Conservation (phyloP, 2,113 vertebrate species). For the Oncorhynchus gorbuscha region DNA sequence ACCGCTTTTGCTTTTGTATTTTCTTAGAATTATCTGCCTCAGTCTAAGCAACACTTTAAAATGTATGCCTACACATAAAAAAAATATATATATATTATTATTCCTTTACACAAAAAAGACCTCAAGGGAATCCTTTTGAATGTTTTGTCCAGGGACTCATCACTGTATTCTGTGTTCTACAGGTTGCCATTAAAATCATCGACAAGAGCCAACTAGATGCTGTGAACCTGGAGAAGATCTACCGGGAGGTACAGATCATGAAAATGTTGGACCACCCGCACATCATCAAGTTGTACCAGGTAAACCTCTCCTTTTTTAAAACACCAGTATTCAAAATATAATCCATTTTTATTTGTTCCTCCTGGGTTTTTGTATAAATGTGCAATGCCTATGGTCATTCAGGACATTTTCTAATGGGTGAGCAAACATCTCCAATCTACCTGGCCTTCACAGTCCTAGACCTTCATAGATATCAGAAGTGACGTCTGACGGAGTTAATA, state of each 20-base stretch:
- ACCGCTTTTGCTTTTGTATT: neutral
- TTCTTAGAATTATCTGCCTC: too few relatives aligned
- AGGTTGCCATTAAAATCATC: slow-evolving; percentile 99
- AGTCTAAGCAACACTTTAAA: too few relatives aligned
- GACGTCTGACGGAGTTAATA: slow-evolving; percentile 6
- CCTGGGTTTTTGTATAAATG: neutral
- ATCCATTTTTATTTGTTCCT: neutral
- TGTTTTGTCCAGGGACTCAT: too few relatives aligned
- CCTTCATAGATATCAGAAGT: slow-evolving; percentile 41
- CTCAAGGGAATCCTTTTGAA: too few relatives aligned
- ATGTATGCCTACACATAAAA: too few relatives aligned
- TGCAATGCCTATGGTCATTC: neutral
- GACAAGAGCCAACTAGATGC: slow-evolving; percentile 97
- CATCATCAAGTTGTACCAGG: slow-evolving; percentile 98
- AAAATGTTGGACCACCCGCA: slow-evolving; percentile 97
- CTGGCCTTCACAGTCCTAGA: slow-evolving; percentile 30
- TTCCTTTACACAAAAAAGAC: too few relatives aligned
- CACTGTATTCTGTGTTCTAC: slow-evolving; percentile 18
- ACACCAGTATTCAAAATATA: neutral
- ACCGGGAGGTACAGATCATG: slow-evolving; percentile 97
- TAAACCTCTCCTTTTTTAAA: slow-evolving; percentile 43
- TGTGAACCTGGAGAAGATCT: slow-evolving; percentile 97
- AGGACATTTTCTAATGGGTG: slow-evolving; percentile 46
- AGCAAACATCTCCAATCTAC: slow-evolving; percentile 50
- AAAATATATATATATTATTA: too few relatives aligned